phyloP scores from a whole-genome alignment of 2,797 vertebrate genomes.

The Limosa lapponica region DNA sequence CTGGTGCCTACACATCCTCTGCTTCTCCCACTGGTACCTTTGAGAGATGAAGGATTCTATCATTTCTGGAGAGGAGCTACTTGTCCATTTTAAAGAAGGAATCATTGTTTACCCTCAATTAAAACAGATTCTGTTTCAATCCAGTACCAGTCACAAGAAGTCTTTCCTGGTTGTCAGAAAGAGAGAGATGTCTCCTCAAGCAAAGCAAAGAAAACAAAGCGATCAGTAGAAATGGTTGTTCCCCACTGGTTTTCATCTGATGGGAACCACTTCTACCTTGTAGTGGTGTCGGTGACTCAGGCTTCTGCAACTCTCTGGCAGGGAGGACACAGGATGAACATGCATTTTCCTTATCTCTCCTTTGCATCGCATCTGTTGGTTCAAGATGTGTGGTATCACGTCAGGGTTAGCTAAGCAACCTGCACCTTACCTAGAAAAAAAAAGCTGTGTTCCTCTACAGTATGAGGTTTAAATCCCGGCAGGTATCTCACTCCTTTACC shows the following conservation, averaged over 20 bases:
- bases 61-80: not conserved
- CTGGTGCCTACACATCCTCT: not conserved
- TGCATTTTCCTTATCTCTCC: not conserved
- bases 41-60: not conserved
- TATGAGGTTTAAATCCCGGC: not conserved
- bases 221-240: not conserved
- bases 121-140: not conserved
- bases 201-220: not conserved
- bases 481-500: not conserved
- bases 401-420: not conserved
- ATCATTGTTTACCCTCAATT: not conserved
- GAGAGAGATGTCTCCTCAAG: not conserved
- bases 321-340: not conserved
- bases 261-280: not conserved
- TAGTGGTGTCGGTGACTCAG: not conserved
- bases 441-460: not conserved
- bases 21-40: not conserved
- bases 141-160: not conserved
- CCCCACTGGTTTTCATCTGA: not conserved
- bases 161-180: not conserved
- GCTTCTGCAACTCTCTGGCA: not conserved
- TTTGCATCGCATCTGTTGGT: not conserved
- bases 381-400: rapidly evolving
- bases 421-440: not conserved
- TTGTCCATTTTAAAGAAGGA: not conserved